Base-by-base conservation (phyloP, 2,888 invertebrate genomes). In the Drosophila helvetica region DNA sequence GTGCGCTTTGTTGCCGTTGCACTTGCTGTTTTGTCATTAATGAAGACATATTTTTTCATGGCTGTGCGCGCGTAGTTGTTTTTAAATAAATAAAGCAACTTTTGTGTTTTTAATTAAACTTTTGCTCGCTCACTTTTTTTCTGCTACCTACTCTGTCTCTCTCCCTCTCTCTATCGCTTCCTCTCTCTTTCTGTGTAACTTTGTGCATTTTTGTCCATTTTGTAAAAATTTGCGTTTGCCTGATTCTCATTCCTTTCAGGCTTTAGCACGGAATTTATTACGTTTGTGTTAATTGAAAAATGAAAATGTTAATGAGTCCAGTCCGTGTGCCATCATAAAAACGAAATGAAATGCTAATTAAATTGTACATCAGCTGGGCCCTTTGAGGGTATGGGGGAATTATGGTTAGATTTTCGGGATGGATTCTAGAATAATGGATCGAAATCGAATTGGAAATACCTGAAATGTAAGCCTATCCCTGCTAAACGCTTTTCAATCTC, bases 201-300 rank as follows among this genome's bases (percentile, higher is more conserved):
- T 59, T 71, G 69, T 66, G 65, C 72, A 74, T 77, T 80, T 86
- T 75, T 75, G 78, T 75, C 56, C 75, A 75, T 81, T 84, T 82
- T 74, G 71, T 80, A 69, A 69, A 59, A 79, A 72, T 78, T 76
- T 80, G 65, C 73, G 69, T 68, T 63, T 66, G 67, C 68, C 74
- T 68, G 48, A 65, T 65, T 63, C 60, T 64, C 51, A 47, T 53
- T 65, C 48, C 48, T 66, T 75, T 70, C 55, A 6, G 53, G 53
- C 53, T 62, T 56, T 17, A 58, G 56, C 58, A 65, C 52, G 79
- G 79, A 86, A 88, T 89, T 88, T 89, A 89, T 89, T 89, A 83
- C 83, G 79, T 85, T 88, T 86, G 80, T 81, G 87, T 87, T 89
- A 89, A 89, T 89, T 88, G 89, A 86, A 88, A 86, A 89, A 87